Evolutionary conservation across 92 coral and sea anemone genomes (phyloP).

Genomic region (Epizoanthus scotinus): DNA sequence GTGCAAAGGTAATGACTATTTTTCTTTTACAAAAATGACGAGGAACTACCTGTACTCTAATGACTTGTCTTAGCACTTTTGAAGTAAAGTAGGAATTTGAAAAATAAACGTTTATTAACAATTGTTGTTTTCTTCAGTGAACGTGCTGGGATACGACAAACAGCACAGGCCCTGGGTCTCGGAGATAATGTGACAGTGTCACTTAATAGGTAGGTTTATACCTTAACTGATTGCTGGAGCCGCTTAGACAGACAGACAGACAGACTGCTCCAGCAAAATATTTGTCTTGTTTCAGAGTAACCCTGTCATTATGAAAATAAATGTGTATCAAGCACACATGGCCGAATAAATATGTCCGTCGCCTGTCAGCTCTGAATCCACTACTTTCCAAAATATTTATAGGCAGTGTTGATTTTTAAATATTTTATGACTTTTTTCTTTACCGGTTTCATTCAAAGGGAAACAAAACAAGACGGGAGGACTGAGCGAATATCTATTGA

Average conservation of each 20-base stretch:
- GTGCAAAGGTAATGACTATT: constrained; percentile 4
- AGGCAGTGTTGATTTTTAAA: constrained; percentile 18
- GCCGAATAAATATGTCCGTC: too few species aligned
- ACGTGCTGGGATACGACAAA: constrained; percentile 54
- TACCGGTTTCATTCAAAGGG: constrained; percentile 30
- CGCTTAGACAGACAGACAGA: background rate
- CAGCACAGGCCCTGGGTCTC: constrained; percentile 52
- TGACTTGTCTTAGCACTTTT: constrained; percentile 7
- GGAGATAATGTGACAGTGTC: constrained; percentile 49
- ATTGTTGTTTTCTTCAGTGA: constrained; percentile 37
- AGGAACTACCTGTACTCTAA: background rate
- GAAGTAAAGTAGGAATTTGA: constrained; percentile 16
- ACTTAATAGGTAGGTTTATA: constrained; percentile 39
- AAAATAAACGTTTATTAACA: constrained; percentile 5
- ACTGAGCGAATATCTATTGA: constrained; percentile 60
- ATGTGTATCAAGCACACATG: too few species aligned
- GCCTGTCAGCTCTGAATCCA: too few species aligned
- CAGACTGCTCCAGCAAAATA: too few species aligned
- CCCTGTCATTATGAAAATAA: too few species aligned
- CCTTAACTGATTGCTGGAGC: background rate
- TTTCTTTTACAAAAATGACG: constrained; percentile 1
- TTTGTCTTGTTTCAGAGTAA: too few species aligned
- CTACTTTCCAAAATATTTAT: too few species aligned
- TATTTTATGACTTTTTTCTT: background rate
- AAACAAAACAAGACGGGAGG: constrained; percentile 51